Percentiles rank a stretch among this genome's conserved stretches.
Conservation (phyloP, 1,140 invertebrate species). For the Gyrodactylus bullatarudis region DNA sequence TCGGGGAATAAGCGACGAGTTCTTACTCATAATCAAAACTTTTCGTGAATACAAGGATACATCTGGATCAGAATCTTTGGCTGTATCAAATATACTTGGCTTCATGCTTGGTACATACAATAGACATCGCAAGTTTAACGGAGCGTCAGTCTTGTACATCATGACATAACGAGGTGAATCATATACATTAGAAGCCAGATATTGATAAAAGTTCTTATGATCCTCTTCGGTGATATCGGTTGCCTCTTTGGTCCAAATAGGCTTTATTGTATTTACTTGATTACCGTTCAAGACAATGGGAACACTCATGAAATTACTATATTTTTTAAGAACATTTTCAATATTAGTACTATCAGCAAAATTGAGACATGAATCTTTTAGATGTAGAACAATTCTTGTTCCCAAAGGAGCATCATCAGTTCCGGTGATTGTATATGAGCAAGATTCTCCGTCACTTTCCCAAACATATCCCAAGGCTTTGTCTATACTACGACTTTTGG, state of each 20-base stretch:
- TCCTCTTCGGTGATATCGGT: slow-evolving; percentile 47
- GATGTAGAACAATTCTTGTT: slow-evolving; percentile 60
- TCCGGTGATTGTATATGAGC: background rate
- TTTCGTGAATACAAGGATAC: slow-evolving; percentile 59
- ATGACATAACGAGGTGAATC: slow-evolving; percentile 29
- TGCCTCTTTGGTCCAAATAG: slow-evolving; percentile 60
- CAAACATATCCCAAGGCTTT: slow-evolving; percentile 38
- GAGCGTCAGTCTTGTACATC: slow-evolving; percentile 34
- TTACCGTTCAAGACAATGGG: slow-evolving; percentile 62
- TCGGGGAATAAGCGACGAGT: slow-evolving; percentile 57
- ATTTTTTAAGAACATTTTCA: slow-evolving; percentile 55
- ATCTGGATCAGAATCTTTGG: slow-evolving; percentile 36
- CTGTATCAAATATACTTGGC: slow-evolving; percentile 44
- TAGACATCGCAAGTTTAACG: slow-evolving; percentile 51
- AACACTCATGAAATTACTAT: slow-evolving; percentile 75
- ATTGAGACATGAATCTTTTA: slow-evolving; percentile 46
- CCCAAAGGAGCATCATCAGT: slow-evolving; percentile 28
- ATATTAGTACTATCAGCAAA: slow-evolving; percentile 53
- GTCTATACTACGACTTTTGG: slow-evolving; percentile 24
- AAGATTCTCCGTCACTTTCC: slow-evolving; percentile 39
- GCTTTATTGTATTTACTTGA: slow-evolving; percentile 47
- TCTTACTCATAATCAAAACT: slow-evolving; percentile 50
- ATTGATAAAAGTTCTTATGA: slow-evolving; percentile 53
- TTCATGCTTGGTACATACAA: slow-evolving; percentile 64
- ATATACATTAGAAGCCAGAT: slow-evolving; percentile 37